Conservation (phyloP, 64 coral and sea anemone species). For the Anthopleura sola region DNA sequence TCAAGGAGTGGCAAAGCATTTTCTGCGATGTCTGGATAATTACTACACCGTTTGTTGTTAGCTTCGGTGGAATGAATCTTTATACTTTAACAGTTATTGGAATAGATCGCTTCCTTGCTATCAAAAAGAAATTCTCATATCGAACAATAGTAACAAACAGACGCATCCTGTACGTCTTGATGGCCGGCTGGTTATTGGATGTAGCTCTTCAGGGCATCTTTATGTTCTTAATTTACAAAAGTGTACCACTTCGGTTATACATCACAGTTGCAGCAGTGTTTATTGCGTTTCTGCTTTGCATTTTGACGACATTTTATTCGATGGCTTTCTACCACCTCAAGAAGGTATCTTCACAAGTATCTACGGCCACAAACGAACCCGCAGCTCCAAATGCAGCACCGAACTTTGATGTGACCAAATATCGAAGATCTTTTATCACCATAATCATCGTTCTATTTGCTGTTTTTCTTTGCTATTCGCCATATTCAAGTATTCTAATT, state of each 20-base stretch:
- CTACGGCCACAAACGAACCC: background rate
- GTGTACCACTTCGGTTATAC: background rate
- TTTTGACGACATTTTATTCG: background rate
- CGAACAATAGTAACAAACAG: background rate
- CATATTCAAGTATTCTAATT: background rate
- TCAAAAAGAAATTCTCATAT: background rate
- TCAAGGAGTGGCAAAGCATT: background rate
- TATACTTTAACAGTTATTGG: background rate
- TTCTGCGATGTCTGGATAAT: background rate
- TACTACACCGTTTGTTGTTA: background rate
- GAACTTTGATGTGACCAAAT: background rate
- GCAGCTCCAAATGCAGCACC: background rate
- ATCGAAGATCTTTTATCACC: background rate
- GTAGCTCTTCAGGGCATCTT: background rate
- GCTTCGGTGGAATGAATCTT: background rate
- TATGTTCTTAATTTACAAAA: background rate
- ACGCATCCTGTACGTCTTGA: background rate
- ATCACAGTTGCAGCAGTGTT: background rate
- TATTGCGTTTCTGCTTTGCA: background rate
- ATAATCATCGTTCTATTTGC: background rate
- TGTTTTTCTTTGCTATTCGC: background rate
- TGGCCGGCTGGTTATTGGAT: background rate
- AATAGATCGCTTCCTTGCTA: background rate
- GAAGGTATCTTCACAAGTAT: background rate
- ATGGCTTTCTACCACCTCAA: background rate